Base-by-base conservation (phyloP, 1,140 invertebrate genomes). In the Aphis craccivora region DNA sequence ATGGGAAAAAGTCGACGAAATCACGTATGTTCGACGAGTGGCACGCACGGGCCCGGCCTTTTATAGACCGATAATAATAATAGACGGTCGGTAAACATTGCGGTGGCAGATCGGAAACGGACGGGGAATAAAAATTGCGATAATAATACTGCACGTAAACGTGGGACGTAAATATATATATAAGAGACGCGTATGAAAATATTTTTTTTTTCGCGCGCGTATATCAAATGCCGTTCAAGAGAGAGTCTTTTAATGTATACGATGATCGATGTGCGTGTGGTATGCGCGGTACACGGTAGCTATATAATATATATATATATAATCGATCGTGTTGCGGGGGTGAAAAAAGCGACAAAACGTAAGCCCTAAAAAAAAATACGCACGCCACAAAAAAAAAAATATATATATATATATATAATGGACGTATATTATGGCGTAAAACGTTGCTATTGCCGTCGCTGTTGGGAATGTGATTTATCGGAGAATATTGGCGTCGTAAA, bases 1-100 rank as follows among this genome's bases (percentile, higher is more conserved):
- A 89, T 55, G n/a, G 20, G 87, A 89, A 89, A 89, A 89, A 53
- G 87, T 55, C 35, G 48, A 89, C 30, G 20, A 89, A 89, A 89
- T 55, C 87, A 89, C 87, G 87, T 89, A 40, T 51, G 35, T 35
- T 35, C 20, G 48, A 30, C 22, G 87, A 23, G 48, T 37, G 18
- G 48, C n/a, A 18, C 20, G 45, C n/a, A n/a, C 11, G 45, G 14
- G 30, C 48, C 51, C 51, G 87, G 87, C 87, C 45, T 53, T 89
- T 53, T 89, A 89, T 37, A 89, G 48, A 22, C 87, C 86, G 86
- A 87, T 87, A 87, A 30, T 30, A 53, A 53, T 35, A 53, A 89
- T 37, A 89, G 48, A 55, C 87, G 87, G 48, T 89, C n/a, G 87
- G 48, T 89, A 53, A 89, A 89, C 51, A 53, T 89, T 37, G 45